Evolutionary conservation across 35 echinoderm and acorn worm species (phyloP).

Genomic region (Chiridota heheva): DNA sequence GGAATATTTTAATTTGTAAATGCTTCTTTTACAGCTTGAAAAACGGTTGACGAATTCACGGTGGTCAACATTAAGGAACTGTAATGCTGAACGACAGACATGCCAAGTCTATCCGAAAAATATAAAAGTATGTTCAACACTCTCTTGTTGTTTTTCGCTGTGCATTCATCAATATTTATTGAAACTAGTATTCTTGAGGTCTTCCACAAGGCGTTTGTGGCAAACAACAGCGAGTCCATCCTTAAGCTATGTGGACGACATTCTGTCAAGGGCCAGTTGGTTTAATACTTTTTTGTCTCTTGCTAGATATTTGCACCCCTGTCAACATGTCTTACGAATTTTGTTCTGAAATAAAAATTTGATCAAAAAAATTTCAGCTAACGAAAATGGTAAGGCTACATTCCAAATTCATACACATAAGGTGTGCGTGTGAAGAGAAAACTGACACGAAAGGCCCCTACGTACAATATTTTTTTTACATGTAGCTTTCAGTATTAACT

Average conservation of each 20-base stretch:
- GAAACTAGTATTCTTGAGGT: slow-evolving; percentile 36
- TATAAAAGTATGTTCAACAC: slow-evolving; percentile 57
- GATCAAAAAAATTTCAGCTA: too few relatives aligned
- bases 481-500: too few relatives aligned
- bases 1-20: slow-evolving; percentile 55
- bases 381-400: too few relatives aligned
- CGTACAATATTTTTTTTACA: too few relatives aligned
- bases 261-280: slow-evolving; percentile 22
- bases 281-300: slow-evolving; percentile 33
- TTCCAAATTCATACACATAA: too few relatives aligned
- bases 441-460: too few relatives aligned
- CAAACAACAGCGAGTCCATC: slow-evolving; percentile 42
- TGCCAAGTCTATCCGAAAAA: slow-evolving; percentile 33
- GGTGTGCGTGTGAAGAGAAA: too few relatives aligned
- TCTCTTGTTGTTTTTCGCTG: slow-evolving; percentile 42
- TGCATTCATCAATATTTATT: slow-evolving; percentile 52
- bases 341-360: too few relatives aligned
- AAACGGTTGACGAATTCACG: slow-evolving; percentile 58
- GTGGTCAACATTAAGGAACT: slow-evolving; percentile 25
- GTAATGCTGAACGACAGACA: slow-evolving; percentile 50
- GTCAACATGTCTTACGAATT: too few relatives aligned
- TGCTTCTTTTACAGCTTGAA: slow-evolving; percentile 6
- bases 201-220: slow-evolving; percentile 42
- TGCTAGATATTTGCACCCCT: slow-evolving; percentile 49
- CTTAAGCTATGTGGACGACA: slow-evolving; percentile 42